A percentile compares a stretch with the other conserved stretches of the same genome.
Evolutionary conservation across 1,140 invertebrate species (phyloP).

Genomic region (Danaus melanippus): DNA sequence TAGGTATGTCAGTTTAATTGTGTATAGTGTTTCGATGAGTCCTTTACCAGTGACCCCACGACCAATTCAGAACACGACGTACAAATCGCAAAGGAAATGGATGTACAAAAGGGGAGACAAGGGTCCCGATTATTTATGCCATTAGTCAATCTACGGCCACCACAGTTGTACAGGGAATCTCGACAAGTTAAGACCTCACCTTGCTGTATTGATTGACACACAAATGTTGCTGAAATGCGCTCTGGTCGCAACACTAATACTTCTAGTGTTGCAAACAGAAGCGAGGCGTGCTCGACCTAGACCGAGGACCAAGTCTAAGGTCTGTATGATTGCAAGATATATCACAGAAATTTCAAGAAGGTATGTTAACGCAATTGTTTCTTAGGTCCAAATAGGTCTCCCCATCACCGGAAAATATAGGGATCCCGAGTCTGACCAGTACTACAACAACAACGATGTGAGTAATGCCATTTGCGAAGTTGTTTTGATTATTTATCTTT

Average conservation of each 20-base stretch:
- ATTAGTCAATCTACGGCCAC: constrained; percentile 54
- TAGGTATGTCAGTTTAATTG: no score
- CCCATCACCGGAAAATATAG: constrained; percentile 90
- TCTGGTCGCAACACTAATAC: constrained; percentile 10
- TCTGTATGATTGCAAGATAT: constrained; percentile 18
- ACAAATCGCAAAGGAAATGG: constrained; percentile 52
- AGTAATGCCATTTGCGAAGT: constrained; percentile 46
- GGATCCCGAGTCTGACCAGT: constrained; percentile 88
- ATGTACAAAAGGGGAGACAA: constrained; percentile 43
- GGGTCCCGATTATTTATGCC: constrained; percentile 44
- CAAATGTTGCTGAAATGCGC: constrained; percentile 39
- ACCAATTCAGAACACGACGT: constrained; percentile 15
- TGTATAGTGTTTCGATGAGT: constrained; percentile 7
- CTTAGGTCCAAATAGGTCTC: constrained; percentile 83
- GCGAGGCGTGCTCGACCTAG: constrained; percentile 76
- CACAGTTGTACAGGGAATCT: constrained; percentile 28
- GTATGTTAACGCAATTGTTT: background rate
- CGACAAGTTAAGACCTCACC: constrained; percentile 26
- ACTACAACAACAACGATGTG: constrained; percentile 91
- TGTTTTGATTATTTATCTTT: background rate
- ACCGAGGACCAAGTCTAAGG: constrained; percentile 80
- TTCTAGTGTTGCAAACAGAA: constrained; percentile 42
- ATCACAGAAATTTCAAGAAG: background rate
- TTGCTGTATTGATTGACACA: constrained; percentile 2
- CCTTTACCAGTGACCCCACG: constrained; percentile 23